Conservation (phyloP, 1,140 invertebrate species). For the Sipha flava region DNA sequence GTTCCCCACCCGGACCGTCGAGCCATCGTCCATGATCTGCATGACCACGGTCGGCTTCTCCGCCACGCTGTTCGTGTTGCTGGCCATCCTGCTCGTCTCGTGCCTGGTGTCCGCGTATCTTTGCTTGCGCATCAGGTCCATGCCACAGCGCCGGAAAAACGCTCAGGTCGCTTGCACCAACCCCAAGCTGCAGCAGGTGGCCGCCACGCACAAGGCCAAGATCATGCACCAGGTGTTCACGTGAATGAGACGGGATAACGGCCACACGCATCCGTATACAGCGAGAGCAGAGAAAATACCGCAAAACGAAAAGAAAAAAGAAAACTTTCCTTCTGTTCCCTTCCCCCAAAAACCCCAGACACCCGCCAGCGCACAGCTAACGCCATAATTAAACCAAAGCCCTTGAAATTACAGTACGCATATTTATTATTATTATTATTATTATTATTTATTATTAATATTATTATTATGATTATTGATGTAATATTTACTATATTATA, state of each 20-base stretch:
- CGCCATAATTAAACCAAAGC: neutral
- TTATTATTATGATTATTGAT: too few species aligned
- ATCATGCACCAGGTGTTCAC: neutral
- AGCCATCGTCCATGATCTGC: constrained; percentile 63
- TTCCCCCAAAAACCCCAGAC: too few species aligned
- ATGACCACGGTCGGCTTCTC: constrained; percentile 87
- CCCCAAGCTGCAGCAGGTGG: neutral
- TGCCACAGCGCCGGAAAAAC: constrained; percentile 25
- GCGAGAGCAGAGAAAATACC: too few species aligned
- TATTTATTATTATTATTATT: neutral
- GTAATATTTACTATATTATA: too few species aligned
- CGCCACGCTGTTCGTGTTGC: constrained; percentile 67
- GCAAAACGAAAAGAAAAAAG: too few species aligned
- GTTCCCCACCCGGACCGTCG: constrained; percentile 65
- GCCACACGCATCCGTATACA: too few species aligned
- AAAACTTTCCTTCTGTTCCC: too few species aligned
- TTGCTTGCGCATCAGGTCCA: constrained; percentile 63
- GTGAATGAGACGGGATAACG: neutral
- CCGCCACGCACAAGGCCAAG: neutral
- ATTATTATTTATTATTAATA: neutral
- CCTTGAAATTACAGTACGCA: neutral
- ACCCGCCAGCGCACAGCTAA: too few species aligned
- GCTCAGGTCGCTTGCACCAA: constrained; percentile 15
- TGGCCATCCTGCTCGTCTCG: constrained; percentile 69
- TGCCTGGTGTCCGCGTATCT: constrained; percentile 75